A percentile compares a stretch with the other conserved stretches of the same genome.
Conservation (phyloP, 2,888 invertebrate genomes). For the Leptopilina syphax region DNA sequence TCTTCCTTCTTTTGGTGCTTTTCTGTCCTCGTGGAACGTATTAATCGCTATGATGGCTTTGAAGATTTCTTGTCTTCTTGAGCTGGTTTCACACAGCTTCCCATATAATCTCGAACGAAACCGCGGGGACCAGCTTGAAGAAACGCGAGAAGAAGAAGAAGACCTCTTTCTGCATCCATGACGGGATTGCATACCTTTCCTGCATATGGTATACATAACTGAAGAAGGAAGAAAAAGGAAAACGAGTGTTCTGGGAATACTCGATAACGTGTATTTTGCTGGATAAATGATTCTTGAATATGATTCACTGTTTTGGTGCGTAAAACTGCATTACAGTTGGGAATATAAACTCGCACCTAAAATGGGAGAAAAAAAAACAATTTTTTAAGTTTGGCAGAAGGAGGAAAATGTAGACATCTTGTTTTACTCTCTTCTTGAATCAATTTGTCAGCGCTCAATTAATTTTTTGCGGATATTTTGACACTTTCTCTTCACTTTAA, state of each 20-base stretch:
- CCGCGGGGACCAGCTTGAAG: conserved; percentile 25
- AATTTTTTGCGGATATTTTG: no score
- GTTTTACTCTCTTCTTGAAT: no score
- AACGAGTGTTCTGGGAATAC: conserved; percentile 61
- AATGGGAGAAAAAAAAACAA: not conserved
- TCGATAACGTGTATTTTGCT: conserved; percentile 51
- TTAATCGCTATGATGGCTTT: conserved; percentile 52
- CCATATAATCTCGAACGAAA: conserved; percentile 48
- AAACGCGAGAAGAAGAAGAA: conserved; percentile 55
- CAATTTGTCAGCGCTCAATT: no score
- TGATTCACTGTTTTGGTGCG: conserved; percentile 43
- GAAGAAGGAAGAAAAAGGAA: conserved; percentile 52
- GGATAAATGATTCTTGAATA: conserved; percentile 53
- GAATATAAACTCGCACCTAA: not conserved
- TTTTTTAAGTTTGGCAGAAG: not conserved
- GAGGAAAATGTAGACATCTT: no score
- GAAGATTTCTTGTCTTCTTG: conserved; percentile 52
- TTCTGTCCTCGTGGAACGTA: conserved; percentile 46
- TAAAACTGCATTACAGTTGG: conserved; percentile 33
- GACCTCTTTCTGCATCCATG: conserved; percentile 62
- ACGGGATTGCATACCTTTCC: conserved; percentile 68
- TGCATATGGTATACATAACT: conserved; percentile 63
- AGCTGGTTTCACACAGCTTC: conserved; percentile 54
- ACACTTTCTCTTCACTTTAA: no score
- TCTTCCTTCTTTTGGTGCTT: conserved; percentile 46